Evolutionary conservation across 2,113 vertebrate genomes (phyloP).

Genomic region (Lasiurus borealis): DNA sequence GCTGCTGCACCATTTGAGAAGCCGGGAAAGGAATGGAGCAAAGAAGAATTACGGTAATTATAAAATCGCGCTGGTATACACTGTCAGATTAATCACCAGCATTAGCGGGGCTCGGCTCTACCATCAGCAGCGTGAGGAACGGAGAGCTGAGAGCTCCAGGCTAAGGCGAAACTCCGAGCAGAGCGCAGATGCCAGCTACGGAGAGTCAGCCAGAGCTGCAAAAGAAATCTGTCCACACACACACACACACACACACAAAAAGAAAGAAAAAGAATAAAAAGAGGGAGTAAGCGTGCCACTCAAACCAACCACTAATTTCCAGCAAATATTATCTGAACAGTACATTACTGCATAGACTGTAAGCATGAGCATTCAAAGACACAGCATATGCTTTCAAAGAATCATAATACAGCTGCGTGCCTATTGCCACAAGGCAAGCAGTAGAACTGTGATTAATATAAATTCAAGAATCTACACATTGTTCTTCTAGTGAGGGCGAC

Average conservation of each 20-base stretch:
- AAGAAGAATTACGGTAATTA: conserved; percentile 35
- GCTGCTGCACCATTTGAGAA: not conserved
- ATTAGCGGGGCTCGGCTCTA: conserved; percentile 10
- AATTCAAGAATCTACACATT: not conserved
- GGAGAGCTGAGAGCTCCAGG: not conserved
- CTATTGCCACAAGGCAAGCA: not conserved
- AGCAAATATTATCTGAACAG: not conserved
- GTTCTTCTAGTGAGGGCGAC: not conserved
- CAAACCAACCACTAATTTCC: not conserved
- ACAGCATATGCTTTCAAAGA: not conserved
- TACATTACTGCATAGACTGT: not conserved
- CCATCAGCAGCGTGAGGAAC: not conserved
- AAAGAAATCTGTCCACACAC: not conserved
- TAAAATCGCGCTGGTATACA: conserved; percentile 25
- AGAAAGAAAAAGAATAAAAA: not conserved
- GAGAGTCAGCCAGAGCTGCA: not conserved
- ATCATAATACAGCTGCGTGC: not conserved
- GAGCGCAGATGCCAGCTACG: not conserved
- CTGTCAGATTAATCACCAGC: conserved; percentile 23
- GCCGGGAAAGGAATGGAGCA: not conserved
- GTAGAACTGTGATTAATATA: not conserved
- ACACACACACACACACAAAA: too few relatives aligned
- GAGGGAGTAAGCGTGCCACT: not conserved
- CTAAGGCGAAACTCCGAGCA: not conserved
- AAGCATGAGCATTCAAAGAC: not conserved